Base-by-base conservation (phyloP, 2,113 vertebrate species). In the Galeopterus variegatus region DNA sequence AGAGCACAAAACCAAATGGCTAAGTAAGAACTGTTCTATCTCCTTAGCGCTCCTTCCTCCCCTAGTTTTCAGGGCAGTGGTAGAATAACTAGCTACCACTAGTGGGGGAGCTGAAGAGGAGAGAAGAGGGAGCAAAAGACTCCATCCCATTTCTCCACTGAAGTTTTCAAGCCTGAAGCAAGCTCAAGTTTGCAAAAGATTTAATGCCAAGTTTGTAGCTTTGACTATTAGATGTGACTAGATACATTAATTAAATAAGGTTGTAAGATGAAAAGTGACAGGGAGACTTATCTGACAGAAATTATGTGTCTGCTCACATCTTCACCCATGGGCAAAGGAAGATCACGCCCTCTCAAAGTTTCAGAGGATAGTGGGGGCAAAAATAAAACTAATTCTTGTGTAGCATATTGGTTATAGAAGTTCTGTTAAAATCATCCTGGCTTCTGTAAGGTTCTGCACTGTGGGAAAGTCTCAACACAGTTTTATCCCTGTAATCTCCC, bases 91-190 rank as follows among this genome's bases (percentile, higher is more conserved):
- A 13, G 24, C 12, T 41, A 41, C 41, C 41, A 41, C 41, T 23
- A 50, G 24, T 6, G 4, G 17, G 8, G 33, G 4, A 24, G 26
- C 18, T 62, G 60, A 33, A 31, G 58, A 58, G 41, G 33, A 26
- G 18, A 54, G 54, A 33, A 41, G 41, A 77, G 14, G 79, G 50
- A 72, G 62, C 67, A n/a, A 24, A 80, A 64, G 36, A 58, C 19
- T 65, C 56, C 18, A 8, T 81, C 41, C 31, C 24, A 23, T 33
- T 73, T 31, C 58, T 76, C 14, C 70, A 26, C 36, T 60, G 0
- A 12, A 85, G 58, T 65, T 64, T 56, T 83, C 36, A 70, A 90
- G 82, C 52, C 73, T 58, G 60, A 89, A 96, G 56, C 70, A 93
- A 88, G 92, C 69, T 82, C 81, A 73, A 45, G 41, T 75, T 52